These are phyloP conservation scores for Ochlodes sylvanus DNA, from an alignment of 2,888 invertebrate genomes.

Conservation along the genomic window DNA sequence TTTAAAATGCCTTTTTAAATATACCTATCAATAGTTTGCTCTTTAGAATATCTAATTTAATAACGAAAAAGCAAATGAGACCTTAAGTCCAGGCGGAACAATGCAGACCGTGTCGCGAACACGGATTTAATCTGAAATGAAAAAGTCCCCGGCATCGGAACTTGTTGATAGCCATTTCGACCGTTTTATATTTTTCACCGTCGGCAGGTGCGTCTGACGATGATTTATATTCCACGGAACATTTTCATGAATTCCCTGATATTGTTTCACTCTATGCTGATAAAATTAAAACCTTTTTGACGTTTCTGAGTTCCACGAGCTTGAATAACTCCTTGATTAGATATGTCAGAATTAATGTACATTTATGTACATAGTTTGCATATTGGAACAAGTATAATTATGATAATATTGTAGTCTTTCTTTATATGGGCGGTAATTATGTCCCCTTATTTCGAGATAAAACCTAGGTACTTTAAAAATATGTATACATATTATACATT, in stretches of 20 bases:
- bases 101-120: neutral
- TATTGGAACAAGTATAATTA: no score
- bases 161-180: constrained; percentile 64
- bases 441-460: no score
- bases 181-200: constrained; percentile 71
- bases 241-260: constrained; percentile 63
- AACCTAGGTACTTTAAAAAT: no score
- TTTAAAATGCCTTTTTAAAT: no score
- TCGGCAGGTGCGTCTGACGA: constrained; percentile 74
- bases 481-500: no score
- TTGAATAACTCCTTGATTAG: neutral
- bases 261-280: constrained; percentile 33
- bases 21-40: no score
- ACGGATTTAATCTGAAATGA: constrained; percentile 34
- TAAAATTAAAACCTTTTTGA: constrained; percentile 1
- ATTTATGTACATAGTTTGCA: neutral
- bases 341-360: no score
- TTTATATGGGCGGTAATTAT: no score
- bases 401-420: no score
- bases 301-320: neutral
- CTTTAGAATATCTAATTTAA: no score
- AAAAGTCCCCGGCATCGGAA: constrained; percentile 47
- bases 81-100: neutral
- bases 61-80: no score
- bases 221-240: constrained; percentile 71